Evolutionary conservation across 2,113 vertebrate genomes (phyloP).

Genomic region (Brienomyrus longianalis): DNA sequence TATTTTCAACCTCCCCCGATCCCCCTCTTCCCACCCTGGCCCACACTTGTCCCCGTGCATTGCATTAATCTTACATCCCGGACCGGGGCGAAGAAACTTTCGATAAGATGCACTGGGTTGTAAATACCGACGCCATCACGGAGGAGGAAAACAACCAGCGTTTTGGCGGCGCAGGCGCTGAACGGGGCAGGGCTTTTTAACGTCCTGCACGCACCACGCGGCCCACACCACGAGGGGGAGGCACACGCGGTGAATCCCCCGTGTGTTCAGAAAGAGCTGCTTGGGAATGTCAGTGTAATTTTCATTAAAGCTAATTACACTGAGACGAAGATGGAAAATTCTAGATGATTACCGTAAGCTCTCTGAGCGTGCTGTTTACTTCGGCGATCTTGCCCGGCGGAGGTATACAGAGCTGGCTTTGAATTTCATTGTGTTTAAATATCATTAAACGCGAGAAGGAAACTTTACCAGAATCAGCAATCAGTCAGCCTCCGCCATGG

Average conservation of each 20-base stretch:
- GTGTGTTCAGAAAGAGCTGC: not conserved
- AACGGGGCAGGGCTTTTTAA: not conserved
- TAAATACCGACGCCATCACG: not conserved
- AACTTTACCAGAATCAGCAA: not conserved
- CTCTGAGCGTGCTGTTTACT: not conserved
- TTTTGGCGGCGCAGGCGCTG: not conserved
- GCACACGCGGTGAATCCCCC: not conserved
- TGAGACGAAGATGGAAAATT: not conserved
- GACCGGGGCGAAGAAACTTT: not conserved
- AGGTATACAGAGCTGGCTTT: not conserved
- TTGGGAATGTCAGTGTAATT: constrained; percentile 9
- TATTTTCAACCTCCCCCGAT: not conserved
- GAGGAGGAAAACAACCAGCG: not conserved
- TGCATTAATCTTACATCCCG: not conserved
- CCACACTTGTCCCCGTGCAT: not conserved
- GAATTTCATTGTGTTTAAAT: constrained; percentile 6
- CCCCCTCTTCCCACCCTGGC: too few species aligned
- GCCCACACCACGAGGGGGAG: not conserved
- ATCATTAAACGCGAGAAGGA: not conserved
- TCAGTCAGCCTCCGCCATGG: not conserved
- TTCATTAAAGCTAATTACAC: constrained; percentile 4
- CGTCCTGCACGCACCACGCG: not conserved
- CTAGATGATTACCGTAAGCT: not conserved
- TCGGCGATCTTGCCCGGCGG: not conserved
- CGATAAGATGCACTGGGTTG: not conserved